Conservation (phyloP, 2,797 vertebrate species). For the Rhabdomys pumilio region DNA sequence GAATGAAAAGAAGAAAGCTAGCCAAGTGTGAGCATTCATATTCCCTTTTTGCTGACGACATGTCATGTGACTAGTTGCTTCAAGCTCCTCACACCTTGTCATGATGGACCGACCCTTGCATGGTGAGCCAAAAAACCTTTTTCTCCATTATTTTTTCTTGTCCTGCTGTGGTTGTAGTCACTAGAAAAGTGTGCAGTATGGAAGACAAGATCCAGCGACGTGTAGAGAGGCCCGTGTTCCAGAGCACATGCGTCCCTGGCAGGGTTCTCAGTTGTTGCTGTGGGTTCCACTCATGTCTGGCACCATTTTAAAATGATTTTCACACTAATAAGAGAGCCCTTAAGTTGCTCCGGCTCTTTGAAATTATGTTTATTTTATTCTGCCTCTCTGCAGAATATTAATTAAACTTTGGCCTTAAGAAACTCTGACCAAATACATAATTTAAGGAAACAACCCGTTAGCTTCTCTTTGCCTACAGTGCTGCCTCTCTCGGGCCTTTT, state of each 20-base stretch:
- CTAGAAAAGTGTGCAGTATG: neutral
- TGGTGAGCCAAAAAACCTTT: too few relatives aligned
- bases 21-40: too few relatives aligned
- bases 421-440: neutral
- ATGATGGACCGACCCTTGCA: neutral
- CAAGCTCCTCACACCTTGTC: too few relatives aligned
- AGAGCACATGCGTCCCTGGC: neutral
- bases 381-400: neutral
- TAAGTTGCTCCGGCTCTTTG: neutral
- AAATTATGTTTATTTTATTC: neutral
- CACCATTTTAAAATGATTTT: neutral
- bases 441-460: neutral
- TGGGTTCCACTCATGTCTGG: neutral
- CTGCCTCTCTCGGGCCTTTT: neutral
- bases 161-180: neutral
- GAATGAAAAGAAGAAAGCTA: neutral
- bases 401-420: conserved; percentile 16
- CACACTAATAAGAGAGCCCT: neutral
- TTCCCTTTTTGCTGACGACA: neutral
- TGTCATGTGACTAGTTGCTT: too few relatives aligned
- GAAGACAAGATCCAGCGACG: neutral
- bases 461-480: neutral
- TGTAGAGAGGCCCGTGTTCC: neutral
- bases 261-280: neutral
- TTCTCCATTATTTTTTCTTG: neutral